Conservation (phyloP, 2,113 vertebrate species). For the Ondatra zibethicus region DNA sequence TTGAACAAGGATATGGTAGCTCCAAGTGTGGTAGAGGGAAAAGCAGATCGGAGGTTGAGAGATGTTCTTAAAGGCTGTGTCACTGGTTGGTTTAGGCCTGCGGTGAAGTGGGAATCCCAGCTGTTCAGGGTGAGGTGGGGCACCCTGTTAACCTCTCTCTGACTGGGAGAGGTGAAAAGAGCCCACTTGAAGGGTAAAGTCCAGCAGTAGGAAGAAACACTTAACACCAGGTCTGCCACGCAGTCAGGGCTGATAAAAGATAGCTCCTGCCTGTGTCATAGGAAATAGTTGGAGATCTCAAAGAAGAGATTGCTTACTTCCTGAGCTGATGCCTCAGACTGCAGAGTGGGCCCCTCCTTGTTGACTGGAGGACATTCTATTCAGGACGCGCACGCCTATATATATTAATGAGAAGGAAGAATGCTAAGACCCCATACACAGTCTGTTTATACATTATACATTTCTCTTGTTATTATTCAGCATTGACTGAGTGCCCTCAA, state of each 20-base stretch:
- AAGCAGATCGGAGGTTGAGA: background rate
- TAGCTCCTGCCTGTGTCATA: background rate
- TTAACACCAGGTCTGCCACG: background rate
- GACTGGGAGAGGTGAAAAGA: background rate
- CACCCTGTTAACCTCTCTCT: background rate
- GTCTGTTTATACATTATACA: conserved; percentile 75
- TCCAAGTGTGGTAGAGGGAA: background rate
- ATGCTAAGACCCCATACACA: conserved; percentile 36
- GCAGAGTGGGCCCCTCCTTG: background rate
- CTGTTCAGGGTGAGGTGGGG: background rate
- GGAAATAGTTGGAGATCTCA: background rate
- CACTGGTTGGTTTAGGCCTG: background rate
- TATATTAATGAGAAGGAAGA: conserved; percentile 71
- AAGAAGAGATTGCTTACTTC: background rate
- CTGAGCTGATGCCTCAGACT: background rate
- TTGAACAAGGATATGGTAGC: background rate
- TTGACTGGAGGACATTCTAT: background rate
- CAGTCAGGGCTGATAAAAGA: background rate
- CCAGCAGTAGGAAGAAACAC: background rate
- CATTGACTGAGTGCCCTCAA: conserved; percentile 69
- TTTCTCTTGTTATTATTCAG: conserved; percentile 73
- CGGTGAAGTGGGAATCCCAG: background rate
- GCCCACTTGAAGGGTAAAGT: background rate
- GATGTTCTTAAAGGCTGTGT: background rate
- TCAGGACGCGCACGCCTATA: conserved; percentile 7